Conservation (phyloP, 2,888 invertebrate genomes). For the Mythimna pallens region DNA sequence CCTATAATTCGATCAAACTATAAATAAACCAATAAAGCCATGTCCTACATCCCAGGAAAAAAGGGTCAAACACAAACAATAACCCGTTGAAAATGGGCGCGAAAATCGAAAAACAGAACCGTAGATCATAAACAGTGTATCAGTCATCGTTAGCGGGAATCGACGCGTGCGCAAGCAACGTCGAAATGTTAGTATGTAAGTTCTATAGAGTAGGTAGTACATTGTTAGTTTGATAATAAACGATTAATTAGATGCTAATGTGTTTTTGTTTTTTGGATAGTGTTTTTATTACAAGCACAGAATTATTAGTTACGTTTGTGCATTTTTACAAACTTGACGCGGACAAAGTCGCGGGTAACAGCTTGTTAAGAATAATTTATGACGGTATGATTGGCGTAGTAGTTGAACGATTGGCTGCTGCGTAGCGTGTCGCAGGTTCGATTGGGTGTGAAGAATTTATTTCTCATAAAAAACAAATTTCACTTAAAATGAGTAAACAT, state of each 20-base stretch:
- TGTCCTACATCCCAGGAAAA: not conserved
- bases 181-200: slow-evolving; percentile 24
- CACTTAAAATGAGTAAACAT: too few species aligned
- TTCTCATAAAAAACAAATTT: too few species aligned
- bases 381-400: too few species aligned
- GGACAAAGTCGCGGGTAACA: too few species aligned
- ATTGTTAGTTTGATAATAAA: slow-evolving; percentile 49
- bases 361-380: too few species aligned
- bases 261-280: slow-evolving; percentile 29
- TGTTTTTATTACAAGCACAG: not conserved
- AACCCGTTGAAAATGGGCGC: slow-evolving; percentile 23
- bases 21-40: not conserved
- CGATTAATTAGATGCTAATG: slow-evolving; percentile 47
- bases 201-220: slow-evolving; percentile 21
- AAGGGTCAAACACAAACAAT: slow-evolving; percentile 1
- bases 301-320: too few species aligned
- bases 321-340: too few species aligned
- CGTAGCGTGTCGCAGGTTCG: too few species aligned
- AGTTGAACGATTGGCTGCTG: too few species aligned
- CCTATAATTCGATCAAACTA: not conserved
- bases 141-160: slow-evolving; percentile 71
- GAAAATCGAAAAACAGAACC: slow-evolving; percentile 48
- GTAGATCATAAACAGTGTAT: slow-evolving; percentile 64
- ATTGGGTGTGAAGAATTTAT: too few species aligned
- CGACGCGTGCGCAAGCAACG: slow-evolving; percentile 57